A percentile compares a stretch with the other conserved stretches of the same genome.
Evolutionary conservation across 1,140 invertebrate species (phyloP).

Genomic region (Cardiocondyla obscurior): DNA sequence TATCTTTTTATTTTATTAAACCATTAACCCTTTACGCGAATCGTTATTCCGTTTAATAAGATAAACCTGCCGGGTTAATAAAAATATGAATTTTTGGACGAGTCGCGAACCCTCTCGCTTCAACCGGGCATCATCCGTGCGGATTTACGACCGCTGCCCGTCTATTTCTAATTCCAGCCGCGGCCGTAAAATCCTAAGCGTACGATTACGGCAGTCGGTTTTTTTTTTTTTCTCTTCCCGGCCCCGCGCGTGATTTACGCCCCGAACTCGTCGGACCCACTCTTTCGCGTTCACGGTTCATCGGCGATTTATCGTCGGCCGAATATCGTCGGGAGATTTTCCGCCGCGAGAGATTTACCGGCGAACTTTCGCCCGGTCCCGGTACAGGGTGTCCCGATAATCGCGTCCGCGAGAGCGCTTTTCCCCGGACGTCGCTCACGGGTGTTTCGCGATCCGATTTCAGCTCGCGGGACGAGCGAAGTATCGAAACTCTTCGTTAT

Average conservation of each 20-base stretch:
- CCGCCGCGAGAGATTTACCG: slow-evolving; percentile 42
- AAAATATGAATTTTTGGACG: not conserved
- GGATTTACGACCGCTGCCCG: slow-evolving; percentile 17
- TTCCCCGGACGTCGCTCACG: slow-evolving; percentile 12
- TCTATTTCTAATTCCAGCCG: slow-evolving; percentile 27
- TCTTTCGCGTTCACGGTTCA: slow-evolving; percentile 42
- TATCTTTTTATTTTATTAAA: too few relatives aligned
- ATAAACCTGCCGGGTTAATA: not conserved
- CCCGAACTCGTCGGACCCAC: slow-evolving; percentile 10
- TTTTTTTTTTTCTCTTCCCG: slow-evolving; percentile 19
- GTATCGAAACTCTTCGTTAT: slow-evolving; percentile 45
- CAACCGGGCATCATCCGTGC: not conserved
- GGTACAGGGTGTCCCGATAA: slow-evolving; percentile 7
- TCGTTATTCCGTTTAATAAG: not conserved
- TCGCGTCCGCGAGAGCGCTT: not conserved
- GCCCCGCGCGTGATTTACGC: slow-evolving; percentile 33
- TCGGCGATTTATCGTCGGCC: slow-evolving; percentile 43
- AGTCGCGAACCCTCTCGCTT: not conserved
- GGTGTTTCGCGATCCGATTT: slow-evolving; percentile 26
- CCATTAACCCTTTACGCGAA: too few relatives aligned
- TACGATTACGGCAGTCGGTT: slow-evolving; percentile 31
- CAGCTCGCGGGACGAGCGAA: slow-evolving; percentile 1
- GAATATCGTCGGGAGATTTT: slow-evolving; percentile 41
- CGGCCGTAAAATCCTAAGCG: slow-evolving; percentile 36
- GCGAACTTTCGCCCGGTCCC: slow-evolving; percentile 27